Conservation (phyloP, 1,140 invertebrate genomes). For the Drosophila ogumai region DNA sequence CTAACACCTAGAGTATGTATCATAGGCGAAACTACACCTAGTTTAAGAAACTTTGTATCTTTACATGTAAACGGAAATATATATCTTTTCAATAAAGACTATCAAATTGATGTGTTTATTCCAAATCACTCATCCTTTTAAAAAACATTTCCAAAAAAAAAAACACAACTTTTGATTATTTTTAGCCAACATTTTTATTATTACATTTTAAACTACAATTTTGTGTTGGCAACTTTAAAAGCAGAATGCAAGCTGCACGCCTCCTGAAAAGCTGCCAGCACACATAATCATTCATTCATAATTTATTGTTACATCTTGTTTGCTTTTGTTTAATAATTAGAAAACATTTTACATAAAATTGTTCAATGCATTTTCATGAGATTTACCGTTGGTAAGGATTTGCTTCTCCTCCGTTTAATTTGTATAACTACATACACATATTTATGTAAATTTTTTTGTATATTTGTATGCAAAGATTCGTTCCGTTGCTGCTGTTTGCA, state of each 20-base stretch:
- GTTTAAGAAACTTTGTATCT: conserved; percentile 58
- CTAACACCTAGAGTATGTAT: conserved; percentile 64
- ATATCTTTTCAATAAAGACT: conserved; percentile 42
- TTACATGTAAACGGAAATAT: conserved; percentile 41
- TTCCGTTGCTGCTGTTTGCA: conserved; percentile 28
- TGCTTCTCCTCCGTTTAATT: conserved; percentile 41
- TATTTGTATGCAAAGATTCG: conserved; percentile 62
- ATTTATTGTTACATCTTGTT: conserved; percentile 41
- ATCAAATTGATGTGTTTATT: conserved; percentile 14
- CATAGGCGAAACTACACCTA: conserved; percentile 56
- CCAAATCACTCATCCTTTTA: too few relatives aligned
- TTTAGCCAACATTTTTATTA: conserved; percentile 79
- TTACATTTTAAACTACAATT: conserved; percentile 57
- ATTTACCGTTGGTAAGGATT: conserved; percentile 53
- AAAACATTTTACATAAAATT: conserved; percentile 74
- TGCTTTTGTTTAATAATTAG: conserved; percentile 46
- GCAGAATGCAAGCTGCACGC: background rate
- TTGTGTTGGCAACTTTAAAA: conserved; percentile 22
- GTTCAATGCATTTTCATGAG: conserved; percentile 73
- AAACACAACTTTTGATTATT: conserved; percentile 22
- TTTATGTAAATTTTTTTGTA: conserved; percentile 58
- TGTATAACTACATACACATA: conserved; percentile 69
- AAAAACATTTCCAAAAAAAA: background rate
- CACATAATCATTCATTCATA: conserved; percentile 38
- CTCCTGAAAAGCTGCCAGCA: conserved; percentile 9